Percentiles rank a stretch among this genome's conserved stretches.
Evolutionary conservation across 2,888 invertebrate genomes (phyloP).

Genomic region (Cryptocheilus praepositus): DNA sequence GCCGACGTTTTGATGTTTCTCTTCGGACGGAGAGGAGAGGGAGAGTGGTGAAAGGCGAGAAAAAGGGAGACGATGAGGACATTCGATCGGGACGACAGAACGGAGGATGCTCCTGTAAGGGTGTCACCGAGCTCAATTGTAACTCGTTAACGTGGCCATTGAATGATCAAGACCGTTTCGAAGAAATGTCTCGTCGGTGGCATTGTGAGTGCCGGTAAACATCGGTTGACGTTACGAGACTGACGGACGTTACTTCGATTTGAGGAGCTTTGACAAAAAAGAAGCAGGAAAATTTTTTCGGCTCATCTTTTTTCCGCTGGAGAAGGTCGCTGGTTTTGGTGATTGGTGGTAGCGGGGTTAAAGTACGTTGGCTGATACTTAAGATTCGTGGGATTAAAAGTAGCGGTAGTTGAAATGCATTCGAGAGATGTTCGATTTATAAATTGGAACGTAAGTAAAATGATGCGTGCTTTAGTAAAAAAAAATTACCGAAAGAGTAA

Average conservation of each 20-base stretch:
- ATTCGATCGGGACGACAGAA: constrained; percentile 38
- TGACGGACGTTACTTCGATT: constrained; percentile 8
- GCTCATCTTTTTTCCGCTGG: too few species aligned
- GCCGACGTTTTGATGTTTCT: not conserved
- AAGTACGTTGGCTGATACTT: too few species aligned
- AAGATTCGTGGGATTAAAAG: too few species aligned
- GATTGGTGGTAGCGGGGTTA: too few species aligned
- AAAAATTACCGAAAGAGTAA: too few species aligned
- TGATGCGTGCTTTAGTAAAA: too few species aligned
- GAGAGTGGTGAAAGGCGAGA: constrained; percentile 26
- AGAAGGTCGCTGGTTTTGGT: too few species aligned
- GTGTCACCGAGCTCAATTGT: constrained; percentile 54
- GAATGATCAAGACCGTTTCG: constrained; percentile 31
- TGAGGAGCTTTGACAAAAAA: too few species aligned
- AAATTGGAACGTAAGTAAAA: too few species aligned
- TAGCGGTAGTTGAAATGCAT: too few species aligned
- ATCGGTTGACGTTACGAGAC: constrained; percentile 5
- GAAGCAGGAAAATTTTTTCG: too few species aligned
- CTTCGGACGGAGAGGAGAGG: constrained; percentile 28
- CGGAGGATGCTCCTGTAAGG: constrained; percentile 44
- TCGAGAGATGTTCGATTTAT: too few species aligned
- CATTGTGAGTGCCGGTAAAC: constrained; percentile 8
- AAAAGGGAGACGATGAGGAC: constrained; percentile 35
- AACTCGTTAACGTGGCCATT: constrained; percentile 69
- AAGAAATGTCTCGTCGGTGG: constrained; percentile 17